Evolutionary conservation across 2,888 invertebrate genomes (phyloP).

Genomic region (Lochmaea capreae): DNA sequence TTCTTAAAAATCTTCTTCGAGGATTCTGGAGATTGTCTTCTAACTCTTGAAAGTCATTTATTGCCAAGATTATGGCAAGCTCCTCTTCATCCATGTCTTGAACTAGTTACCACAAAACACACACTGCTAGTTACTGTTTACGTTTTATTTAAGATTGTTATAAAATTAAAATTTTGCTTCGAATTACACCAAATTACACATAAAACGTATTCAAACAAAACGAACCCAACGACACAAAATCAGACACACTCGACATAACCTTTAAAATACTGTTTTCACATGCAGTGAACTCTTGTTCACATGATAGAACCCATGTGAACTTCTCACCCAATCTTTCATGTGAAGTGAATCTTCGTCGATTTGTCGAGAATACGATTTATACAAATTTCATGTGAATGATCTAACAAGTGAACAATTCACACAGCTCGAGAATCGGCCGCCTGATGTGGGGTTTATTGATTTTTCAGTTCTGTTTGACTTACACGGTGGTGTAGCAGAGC

Average conservation of each 20-base stretch:
- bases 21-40: background rate
- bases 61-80: too few species aligned
- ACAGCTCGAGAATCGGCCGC: too few species aligned
- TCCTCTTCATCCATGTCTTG: background rate
- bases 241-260: slow-evolving; percentile 5
- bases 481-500: too few species aligned
- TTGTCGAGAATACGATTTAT: slow-evolving; percentile 12
- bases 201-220: too few species aligned
- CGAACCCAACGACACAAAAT: too few species aligned
- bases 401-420: too few species aligned
- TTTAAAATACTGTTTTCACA: slow-evolving; percentile 5
- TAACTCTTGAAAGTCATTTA: too few species aligned
- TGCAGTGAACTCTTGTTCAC: background rate
- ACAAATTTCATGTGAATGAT: background rate
- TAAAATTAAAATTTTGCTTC: too few species aligned
- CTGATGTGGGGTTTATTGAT: too few species aligned
- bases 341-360: background rate
- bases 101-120: background rate
- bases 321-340: slow-evolving; percentile 3
- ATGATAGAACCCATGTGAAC: slow-evolving; percentile 10
- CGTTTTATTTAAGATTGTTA: too few species aligned
- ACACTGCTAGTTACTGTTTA: background rate
- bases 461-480: too few species aligned
- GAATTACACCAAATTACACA: too few species aligned
- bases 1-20: background rate